A percentile compares a stretch with the other conserved stretches of the same genome.
These are phyloP conservation scores for Apis cerana DNA, from an alignment of 1,140 invertebrate species.

Conservation along the genomic window DNA sequence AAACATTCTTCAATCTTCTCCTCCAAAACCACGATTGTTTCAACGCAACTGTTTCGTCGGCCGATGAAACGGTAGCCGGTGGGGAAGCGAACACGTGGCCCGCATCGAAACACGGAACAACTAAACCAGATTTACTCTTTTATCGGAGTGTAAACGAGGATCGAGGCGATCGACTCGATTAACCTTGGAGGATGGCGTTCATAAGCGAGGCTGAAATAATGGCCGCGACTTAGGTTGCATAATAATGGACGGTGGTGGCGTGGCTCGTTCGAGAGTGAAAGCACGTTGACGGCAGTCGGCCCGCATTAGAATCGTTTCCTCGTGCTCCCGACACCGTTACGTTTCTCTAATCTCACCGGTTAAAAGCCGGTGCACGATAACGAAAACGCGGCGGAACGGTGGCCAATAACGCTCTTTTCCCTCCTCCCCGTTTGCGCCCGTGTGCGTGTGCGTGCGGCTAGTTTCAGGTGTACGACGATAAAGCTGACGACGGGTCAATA, in stretches of 20 bases:
- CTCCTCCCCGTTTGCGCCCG: no score
- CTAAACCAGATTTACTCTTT: slow-evolving; percentile 25
- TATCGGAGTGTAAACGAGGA: slow-evolving; percentile 40
- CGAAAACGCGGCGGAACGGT: slow-evolving; percentile 13
- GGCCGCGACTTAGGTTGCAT: slow-evolving; percentile 52
- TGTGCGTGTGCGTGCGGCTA: neutral
- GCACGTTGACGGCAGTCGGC: slow-evolving; percentile 33
- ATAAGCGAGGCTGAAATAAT: slow-evolving; percentile 56
- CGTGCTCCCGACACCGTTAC: slow-evolving; percentile 19
- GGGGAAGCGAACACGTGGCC: neutral
- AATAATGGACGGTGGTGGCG: slow-evolving; percentile 40
- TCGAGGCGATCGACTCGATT: slow-evolving; percentile 51
- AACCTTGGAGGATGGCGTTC: slow-evolving; percentile 54
- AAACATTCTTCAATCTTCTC: no score
- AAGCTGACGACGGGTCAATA: neutral
- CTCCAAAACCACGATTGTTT: no score
- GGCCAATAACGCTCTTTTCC: neutral
- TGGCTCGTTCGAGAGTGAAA: slow-evolving; percentile 48
- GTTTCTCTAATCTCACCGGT: neutral
- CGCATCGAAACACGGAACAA: neutral
- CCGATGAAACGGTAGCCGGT: neutral
- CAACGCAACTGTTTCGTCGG: no score
- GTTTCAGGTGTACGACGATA: neutral
- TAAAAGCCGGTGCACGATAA: no score
- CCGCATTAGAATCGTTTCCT: slow-evolving; percentile 40